These are phyloP conservation scores for Lordiphosa clarofinis DNA, from an alignment of 1,140 invertebrate genomes.

Conservation along the genomic window DNA sequence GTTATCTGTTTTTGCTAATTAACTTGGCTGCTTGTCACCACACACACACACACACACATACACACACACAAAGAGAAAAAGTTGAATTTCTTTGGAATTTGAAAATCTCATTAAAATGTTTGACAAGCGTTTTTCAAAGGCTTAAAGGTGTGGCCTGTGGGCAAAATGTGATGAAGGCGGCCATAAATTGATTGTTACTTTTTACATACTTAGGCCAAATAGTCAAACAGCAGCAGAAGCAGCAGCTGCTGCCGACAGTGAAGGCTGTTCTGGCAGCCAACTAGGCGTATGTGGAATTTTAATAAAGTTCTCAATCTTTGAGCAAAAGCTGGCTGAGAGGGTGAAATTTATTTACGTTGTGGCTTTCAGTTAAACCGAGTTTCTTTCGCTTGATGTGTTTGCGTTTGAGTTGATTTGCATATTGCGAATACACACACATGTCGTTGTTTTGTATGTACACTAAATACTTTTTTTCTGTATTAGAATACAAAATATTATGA, in stretches of 20 bases:
- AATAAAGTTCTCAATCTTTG: constrained; percentile 16
- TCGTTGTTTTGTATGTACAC: too few relatives aligned
- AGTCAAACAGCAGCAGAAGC: constrained; percentile 1
- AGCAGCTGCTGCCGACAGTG: constrained; percentile 3
- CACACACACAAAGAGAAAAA: constrained; percentile 25
- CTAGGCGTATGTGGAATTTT: constrained; percentile 37
- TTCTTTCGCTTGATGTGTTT: too few relatives aligned
- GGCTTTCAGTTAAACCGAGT: constrained; percentile 3
- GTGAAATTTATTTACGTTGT: constrained; percentile 24
- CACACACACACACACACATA: constrained; percentile 23
- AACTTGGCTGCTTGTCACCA: constrained; percentile 65
- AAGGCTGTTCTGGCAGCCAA: constrained; percentile 7
- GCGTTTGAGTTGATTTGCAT: constrained; percentile 26
- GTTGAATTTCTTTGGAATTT: constrained; percentile 63
- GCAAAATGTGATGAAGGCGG: neutral
- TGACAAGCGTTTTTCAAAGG: constrained; percentile 17
- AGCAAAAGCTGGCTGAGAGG: constrained; percentile 1
- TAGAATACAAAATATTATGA: too few relatives aligned
- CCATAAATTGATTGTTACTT: constrained; percentile 9
- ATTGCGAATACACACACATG: constrained; percentile 8
- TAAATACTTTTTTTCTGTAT: too few relatives aligned
- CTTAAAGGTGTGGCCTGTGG: constrained; percentile 12
- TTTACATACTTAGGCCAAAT: constrained; percentile 10
- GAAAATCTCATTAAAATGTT: constrained; percentile 72
- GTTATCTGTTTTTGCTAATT: constrained; percentile 74